Conservation (phyloP, 1,140 invertebrate species). For the Latrodectus geometricus region DNA sequence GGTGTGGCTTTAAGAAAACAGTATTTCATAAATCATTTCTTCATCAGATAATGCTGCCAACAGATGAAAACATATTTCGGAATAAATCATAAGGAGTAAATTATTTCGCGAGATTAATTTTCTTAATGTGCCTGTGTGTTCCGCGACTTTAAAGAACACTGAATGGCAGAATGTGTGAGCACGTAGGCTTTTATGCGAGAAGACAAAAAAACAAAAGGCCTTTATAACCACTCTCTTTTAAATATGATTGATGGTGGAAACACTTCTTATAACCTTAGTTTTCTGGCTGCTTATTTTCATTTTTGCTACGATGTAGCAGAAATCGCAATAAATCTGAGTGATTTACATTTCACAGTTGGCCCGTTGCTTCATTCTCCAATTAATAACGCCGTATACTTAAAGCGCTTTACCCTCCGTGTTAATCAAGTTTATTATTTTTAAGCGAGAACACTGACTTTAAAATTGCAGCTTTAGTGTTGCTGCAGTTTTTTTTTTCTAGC, state of each 20-base stretch:
- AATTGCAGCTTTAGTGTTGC: too few relatives aligned
- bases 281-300: conserved; percentile 7
- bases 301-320: background rate
- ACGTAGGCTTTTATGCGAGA: background rate
- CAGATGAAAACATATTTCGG: background rate
- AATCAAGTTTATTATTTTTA: background rate
- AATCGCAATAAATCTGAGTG: background rate
- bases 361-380: background rate
- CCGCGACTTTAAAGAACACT: background rate
- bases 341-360: background rate
- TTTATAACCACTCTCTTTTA: background rate
- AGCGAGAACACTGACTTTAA: too few relatives aligned
- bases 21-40: background rate
- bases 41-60: background rate
- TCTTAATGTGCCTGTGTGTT: background rate
- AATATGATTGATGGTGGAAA: background rate
- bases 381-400: background rate
- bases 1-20: background rate
- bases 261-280: conserved; percentile 5
- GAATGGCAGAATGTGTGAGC: background rate
- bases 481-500: too few relatives aligned
- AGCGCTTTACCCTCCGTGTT: background rate
- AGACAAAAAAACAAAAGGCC: conserved; percentile 1
- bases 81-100: background rate
- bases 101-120: background rate